A percentile compares a stretch with the other conserved stretches of the same genome.
Conservation (phyloP, 2,113 vertebrate genomes). For the Lamprotornis superbus region DNA sequence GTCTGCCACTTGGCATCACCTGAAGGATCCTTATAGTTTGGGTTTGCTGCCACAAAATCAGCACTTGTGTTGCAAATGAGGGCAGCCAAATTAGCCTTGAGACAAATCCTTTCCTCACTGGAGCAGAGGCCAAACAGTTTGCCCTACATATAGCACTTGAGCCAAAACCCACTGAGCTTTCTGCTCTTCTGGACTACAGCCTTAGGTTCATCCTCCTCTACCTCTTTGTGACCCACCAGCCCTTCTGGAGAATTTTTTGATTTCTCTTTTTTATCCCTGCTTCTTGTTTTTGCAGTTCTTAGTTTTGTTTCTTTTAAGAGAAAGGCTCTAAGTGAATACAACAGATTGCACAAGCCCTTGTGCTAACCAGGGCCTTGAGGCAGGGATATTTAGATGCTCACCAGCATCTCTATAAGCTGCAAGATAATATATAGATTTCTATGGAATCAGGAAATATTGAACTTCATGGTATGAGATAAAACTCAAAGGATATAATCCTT, state of each 20-base stretch:
- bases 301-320: background rate
- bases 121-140: background rate
- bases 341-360: background rate
- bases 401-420: background rate
- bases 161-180: background rate
- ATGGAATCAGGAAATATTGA: background rate
- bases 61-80: background rate
- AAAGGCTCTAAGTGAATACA: background rate
- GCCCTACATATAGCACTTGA: accelerated
- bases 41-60: background rate
- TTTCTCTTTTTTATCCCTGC: background rate
- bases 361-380: background rate
- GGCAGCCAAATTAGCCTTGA: background rate
- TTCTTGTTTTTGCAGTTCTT: background rate
- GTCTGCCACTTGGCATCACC: background rate
- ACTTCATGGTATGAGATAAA: background rate
- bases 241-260: background rate
- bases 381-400: background rate
- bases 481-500: background rate
- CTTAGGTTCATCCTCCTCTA: background rate
- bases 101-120: background rate
- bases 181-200: background rate
- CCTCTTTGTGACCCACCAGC: background rate
- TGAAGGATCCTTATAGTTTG: background rate
- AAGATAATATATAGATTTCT: background rate